Base-by-base conservation (phyloP, 2,888 invertebrate species). In the Diachrysia chrysitis region DNA sequence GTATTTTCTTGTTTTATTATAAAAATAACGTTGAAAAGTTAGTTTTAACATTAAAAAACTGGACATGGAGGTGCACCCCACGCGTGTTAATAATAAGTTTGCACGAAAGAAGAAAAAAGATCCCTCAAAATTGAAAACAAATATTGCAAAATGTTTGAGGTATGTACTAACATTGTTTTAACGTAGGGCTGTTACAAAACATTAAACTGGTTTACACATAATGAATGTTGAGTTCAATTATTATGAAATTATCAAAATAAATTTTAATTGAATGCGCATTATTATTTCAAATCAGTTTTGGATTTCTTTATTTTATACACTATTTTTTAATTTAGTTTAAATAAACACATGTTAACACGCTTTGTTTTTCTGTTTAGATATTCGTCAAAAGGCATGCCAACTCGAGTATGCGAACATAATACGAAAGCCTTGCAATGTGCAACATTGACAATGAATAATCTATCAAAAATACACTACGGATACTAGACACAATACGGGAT, bases 321-420 rank as follows among this genome's bases (percentile, higher is more conserved):
- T 55, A 55, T 32, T 55, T 32, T n/a, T 32, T 55, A 32, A 32
- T 12, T 21, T 54, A 54, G 25, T 25, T 55, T 25, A 55, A 55
- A 55, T 29, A 55, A 29, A 55, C 4, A 29, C 17, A 55, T 32
- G 29, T 55, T 32, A 25, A 55, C 32, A 57, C 19, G 32, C 19
- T 32, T 37, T 35, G 17, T 57, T 17, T 32, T 32, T 57, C n/a
- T 61, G 5, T 42, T n/a, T 42, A 42, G 42, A 42, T 42, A 42
- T 42, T 70, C 70, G 16, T 63, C 59, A 29, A 66, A 71, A 71
- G 19, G 32, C 29, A 42, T 71, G 57, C 66, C 66, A 51, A 29
- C 12, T 57, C 60, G 66, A 60, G 66, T 71, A 53, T 71, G 66
- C 35, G 62, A 71, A 56, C 70, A 71, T 66, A 66, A 71, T 35